Evolutionary conservation across 2,888 invertebrate genomes (phyloP).

Genomic region (Caenorhabditis auriculariae): DNA sequence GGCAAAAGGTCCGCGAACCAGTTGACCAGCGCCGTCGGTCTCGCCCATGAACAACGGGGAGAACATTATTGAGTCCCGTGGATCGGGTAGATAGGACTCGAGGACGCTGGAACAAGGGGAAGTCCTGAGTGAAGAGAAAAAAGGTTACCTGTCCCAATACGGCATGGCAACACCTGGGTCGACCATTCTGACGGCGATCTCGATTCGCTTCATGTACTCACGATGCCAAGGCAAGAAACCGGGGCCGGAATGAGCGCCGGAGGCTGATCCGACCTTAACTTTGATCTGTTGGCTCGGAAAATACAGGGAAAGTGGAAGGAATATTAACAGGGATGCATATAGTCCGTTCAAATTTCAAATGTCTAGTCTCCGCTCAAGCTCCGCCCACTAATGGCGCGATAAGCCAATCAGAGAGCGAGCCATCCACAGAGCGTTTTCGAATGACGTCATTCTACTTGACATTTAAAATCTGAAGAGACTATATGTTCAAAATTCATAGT

Average conservation of each 20-base stretch:
- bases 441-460: no score
- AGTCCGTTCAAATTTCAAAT: no score
- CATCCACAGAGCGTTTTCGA: no score
- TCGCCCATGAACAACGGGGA: conserved; percentile 48
- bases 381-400: no score
- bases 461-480: no score
- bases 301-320: no score
- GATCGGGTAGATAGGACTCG: conserved; percentile 53
- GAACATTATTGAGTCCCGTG: conserved; percentile 57
- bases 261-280: conserved; percentile 54
- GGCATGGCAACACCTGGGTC: conserved; percentile 64
- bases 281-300: no score
- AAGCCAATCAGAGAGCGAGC: no score
- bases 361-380: no score
- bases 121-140: no score
- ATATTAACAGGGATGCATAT: no score
- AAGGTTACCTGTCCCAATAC: conserved; percentile 63
- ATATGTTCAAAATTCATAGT: no score
- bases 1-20: conserved; percentile 51
- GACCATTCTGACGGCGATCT: conserved; percentile 59
- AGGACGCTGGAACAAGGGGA: conserved; percentile 30
- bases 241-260: conserved; percentile 61
- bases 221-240: conserved; percentile 62
- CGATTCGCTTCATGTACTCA: conserved; percentile 58
- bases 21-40: conserved; percentile 44